Base-by-base conservation (phyloP, 2,888 invertebrate species). In the Sepiola atlantica region DNA sequence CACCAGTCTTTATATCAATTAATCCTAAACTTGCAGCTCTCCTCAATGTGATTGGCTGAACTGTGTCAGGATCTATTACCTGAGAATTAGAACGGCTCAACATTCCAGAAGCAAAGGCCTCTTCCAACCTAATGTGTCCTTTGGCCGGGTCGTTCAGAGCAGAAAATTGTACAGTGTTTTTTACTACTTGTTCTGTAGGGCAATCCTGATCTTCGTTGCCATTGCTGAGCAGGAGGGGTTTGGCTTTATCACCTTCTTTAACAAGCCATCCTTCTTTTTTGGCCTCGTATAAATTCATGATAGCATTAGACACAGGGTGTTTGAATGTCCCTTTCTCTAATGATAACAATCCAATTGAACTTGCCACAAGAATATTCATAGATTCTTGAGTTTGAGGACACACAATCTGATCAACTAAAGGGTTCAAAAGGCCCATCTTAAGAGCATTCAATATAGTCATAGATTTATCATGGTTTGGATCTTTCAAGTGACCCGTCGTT, bases 371-470 rank as follows among this genome's bases (percentile, higher is more conserved):
- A 0, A 98, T 98, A n/a, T 96, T 95, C 94, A 96, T 95, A 92
- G 94, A 95, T 94, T 95, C 95, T 92, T 94, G 94, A n/a, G 95
- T 95, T 21, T 95, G 94, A 91, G 95, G 95, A 94, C 96, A 96
- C 45, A 94, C 95, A 94, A 95, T 95, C 55, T 95, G 95, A 55
- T 95, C 95, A 94, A 94, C 95, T 90, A 95, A 95, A 91, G 95
- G 94, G 94, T 96, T 95, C 24, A 96, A 93, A 55, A 95, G 92
- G 90, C 96, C 96, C 95, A 98, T 98, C 94, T 98, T 98, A 90
- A 99, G 98, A 0, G 99, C 99, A 97, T 99, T 98, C 94, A 98
- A 98, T 94, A 99, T 98, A 16, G 98, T 98, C 35, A 99, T 96
- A 8, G 98, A 97, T 95, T 98, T 98, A 92, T 99, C 98, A 95